phyloP scores from a whole-genome alignment of 2,888 invertebrate genomes.

The Cheilosia variabilis region DNA sequence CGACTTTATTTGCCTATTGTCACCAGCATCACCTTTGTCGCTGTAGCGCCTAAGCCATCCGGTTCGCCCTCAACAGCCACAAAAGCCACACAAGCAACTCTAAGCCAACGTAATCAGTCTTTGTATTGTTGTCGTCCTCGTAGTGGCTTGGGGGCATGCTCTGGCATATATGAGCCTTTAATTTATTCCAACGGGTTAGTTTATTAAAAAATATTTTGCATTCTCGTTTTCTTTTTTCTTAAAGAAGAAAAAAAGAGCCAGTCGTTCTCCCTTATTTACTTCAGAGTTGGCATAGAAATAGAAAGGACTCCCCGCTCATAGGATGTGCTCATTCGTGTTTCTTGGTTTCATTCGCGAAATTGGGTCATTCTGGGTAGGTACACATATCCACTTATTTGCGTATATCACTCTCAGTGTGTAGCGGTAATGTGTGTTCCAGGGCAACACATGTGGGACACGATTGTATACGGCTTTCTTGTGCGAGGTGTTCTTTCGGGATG shows the following conservation, averaged over 20 bases:
- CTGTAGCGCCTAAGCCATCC: constrained; percentile 28
- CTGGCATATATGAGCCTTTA: constrained; percentile 61
- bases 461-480: constrained; percentile 11
- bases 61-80: constrained; percentile 30
- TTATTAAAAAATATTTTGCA: constrained; percentile 66
- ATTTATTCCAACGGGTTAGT: constrained; percentile 55
- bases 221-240: constrained; percentile 17
- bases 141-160: constrained; percentile 44
- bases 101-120: constrained; percentile 33
- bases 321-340: constrained; percentile 60
- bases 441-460: constrained; percentile 45
- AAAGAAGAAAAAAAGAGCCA: too few species aligned
- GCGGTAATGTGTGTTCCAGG: constrained; percentile 48
- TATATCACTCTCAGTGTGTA: constrained; percentile 43
- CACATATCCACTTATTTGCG: constrained; percentile 35
- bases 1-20: constrained; percentile 72
- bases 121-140: constrained; percentile 19
- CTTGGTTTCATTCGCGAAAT: constrained; percentile 53
- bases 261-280: constrained; percentile 51
- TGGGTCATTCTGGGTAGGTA: constrained; percentile 62
- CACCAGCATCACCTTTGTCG: constrained; percentile 65
- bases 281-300: constrained; percentile 31
- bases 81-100: neutral
- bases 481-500: constrained; percentile 16
- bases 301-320: constrained; percentile 45